Evolutionary conservation across 2,113 vertebrate species (phyloP), one percentile per base, ranked within the genome.

Genomic region (Microtus oregoni): DNA sequence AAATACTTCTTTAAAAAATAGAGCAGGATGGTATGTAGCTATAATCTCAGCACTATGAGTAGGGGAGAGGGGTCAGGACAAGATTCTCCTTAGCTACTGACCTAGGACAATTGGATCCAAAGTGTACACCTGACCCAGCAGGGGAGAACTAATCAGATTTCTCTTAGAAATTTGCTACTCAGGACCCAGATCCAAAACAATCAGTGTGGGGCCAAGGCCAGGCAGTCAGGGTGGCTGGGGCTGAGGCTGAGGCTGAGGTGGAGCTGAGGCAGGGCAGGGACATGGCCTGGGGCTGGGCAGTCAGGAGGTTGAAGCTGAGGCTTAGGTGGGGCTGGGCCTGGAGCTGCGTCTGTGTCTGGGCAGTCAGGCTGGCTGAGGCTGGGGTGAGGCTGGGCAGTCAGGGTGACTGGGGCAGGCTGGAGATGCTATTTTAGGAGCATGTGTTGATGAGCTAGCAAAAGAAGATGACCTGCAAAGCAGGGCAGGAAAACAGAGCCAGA

Each of bases 381-480:
- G 32, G 78, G 76, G 26, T 44, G 44, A 44, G 44, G 44, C 72
- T 86, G 65, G 88, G 24, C 13, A 63, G 30, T 68, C 41, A 52
- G 72, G 44, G 85, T 44, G 47, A 41, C 68, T 35, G 22, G 67
- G 92, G 79, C 41, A 90, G 50, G 55, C 19, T 28, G 50, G 32
- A 83, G 76, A 30, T 77, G 89, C 91, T 94, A 96, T 96, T 95
- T 98, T 93, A 92, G 82, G 95, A 82, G 14, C 8, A 7, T 72
- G 63, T 87, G 94, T 89, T 95, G 94, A 95, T 96, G 86, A 96
- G 78, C 94, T 89, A 96, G 94, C 67, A 47, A 92, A 96, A 92
- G 89, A 94, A 92, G 52, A 73, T 65, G 67, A 96, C 89, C 73
- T 58, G 77, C 86, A 77, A 76, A 86, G 82, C 24, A 63, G 93